Conservation (phyloP, 2,113 vertebrate genomes). For the Thinocorus orbignyianus region DNA sequence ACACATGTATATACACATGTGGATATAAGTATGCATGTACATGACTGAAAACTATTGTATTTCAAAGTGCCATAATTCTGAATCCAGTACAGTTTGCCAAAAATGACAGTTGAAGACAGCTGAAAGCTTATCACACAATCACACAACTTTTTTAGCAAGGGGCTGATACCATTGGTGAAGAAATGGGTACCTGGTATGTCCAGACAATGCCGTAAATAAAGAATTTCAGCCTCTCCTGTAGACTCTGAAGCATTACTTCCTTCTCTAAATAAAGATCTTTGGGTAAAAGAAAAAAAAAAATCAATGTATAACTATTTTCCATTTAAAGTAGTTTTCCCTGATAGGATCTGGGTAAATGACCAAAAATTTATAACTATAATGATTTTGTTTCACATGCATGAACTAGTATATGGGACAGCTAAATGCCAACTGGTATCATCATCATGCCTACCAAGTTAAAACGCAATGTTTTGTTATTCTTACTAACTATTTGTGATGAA, state of each 20-base stretch:
- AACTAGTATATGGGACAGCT: slow-evolving; percentile 51
- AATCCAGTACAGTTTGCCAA: neutral
- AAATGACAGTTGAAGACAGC: neutral
- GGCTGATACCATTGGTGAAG: neutral
- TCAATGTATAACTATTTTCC: neutral
- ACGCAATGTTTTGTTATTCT: neutral
- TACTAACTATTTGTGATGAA: neutral
- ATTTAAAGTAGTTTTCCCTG: neutral
- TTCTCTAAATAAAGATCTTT: neutral
- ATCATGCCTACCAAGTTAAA: slow-evolving; percentile 2
- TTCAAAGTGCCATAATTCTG: neutral
- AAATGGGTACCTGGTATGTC: neutral
- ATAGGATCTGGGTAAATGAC: neutral
- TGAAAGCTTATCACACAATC: neutral
- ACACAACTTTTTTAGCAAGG: neutral
- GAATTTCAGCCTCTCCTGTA: neutral
- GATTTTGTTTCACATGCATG: slow-evolving; percentile 44
- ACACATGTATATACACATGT: neutral
- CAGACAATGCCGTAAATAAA: neutral
- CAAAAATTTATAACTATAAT: neutral
- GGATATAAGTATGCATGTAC: accelerated
- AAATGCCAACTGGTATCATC: slow-evolving; percentile 40
- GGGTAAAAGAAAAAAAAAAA: neutral
- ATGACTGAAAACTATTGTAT: neutral
- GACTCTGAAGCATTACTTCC: neutral